Evolutionary conservation across 2,888 invertebrate species (phyloP).

Genomic region (Macrophya alboannulata): DNA sequence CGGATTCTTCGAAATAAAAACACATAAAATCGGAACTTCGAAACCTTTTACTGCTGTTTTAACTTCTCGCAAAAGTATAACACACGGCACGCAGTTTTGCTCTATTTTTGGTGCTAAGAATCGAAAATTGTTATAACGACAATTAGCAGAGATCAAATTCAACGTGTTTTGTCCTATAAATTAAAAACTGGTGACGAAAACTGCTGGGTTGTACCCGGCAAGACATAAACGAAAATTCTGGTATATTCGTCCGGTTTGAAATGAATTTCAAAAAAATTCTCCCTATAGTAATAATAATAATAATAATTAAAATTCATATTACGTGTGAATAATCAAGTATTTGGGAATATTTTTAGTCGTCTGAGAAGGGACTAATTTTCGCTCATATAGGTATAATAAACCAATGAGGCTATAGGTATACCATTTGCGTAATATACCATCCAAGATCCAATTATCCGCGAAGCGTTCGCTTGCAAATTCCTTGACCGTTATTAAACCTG

Average conservation of each 20-base stretch:
- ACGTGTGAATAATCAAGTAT: neutral
- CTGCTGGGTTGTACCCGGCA: neutral
- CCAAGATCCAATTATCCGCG: conserved; percentile 35
- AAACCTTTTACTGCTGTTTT: neutral
- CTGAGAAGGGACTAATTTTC: neutral
- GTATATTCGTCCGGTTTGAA: neutral
- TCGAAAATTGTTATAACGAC: neutral
- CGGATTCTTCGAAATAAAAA: neutral
- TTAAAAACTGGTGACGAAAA: neutral
- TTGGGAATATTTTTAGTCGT: neutral
- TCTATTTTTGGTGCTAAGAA: neutral
- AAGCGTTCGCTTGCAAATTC: conserved; percentile 37
- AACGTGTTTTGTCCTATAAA: neutral
- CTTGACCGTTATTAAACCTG: conserved; percentile 8
- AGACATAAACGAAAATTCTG: neutral
- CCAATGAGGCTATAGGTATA: neutral
- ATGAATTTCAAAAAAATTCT: too few species aligned
- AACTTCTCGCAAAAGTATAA: neutral
- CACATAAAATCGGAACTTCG: neutral
- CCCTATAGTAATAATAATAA: neutral
- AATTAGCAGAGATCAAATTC: neutral
- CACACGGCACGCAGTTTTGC: neutral
- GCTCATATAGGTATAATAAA: neutral
- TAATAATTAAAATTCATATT: neutral
- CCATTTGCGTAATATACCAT: conserved; percentile 25